Conservation (phyloP, 2,113 vertebrate species). For the Tretioscincus oriximinensis region DNA sequence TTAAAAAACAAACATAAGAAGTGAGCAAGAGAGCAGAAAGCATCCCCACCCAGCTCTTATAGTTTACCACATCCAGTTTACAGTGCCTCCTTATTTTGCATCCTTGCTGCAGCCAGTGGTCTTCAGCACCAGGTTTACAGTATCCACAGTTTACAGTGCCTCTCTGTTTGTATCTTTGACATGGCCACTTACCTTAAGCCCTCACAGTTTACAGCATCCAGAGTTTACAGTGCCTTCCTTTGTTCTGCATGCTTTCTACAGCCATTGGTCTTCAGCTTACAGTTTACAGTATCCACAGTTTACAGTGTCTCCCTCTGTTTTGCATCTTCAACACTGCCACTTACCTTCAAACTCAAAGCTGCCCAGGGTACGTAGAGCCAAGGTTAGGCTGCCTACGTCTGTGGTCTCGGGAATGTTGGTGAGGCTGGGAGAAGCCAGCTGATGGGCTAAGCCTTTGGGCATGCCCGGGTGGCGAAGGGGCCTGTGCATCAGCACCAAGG, state of each 20-base stretch:
- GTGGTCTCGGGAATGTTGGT: conserved; percentile 94
- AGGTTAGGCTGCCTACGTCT: conserved; percentile 95
- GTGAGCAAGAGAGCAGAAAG: too few species aligned
- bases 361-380: conserved; percentile 92
- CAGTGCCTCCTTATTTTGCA: too few species aligned
- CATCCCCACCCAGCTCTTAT: too few species aligned
- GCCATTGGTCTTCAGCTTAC: too few species aligned
- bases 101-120: too few species aligned
- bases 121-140: too few species aligned
- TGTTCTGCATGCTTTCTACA: too few species aligned
- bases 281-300: too few species aligned
- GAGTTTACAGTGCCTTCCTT: too few species aligned
- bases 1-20: conserved; percentile 44
- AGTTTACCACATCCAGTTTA: too few species aligned
- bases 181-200: conserved; percentile 76
- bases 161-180: neutral
- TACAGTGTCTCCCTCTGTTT: neutral
- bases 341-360: conserved; percentile 98
- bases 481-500: conserved; percentile 97
- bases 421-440: conserved; percentile 94
- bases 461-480: conserved; percentile 95
- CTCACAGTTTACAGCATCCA: too few species aligned
- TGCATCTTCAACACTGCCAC: neutral
- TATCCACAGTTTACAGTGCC: neutral
- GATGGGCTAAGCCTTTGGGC: conserved; percentile 95